These are phyloP conservation scores for Nasonia vitripennis DNA, from an alignment of 1,140 invertebrate genomes.

Conservation along the genomic window DNA sequence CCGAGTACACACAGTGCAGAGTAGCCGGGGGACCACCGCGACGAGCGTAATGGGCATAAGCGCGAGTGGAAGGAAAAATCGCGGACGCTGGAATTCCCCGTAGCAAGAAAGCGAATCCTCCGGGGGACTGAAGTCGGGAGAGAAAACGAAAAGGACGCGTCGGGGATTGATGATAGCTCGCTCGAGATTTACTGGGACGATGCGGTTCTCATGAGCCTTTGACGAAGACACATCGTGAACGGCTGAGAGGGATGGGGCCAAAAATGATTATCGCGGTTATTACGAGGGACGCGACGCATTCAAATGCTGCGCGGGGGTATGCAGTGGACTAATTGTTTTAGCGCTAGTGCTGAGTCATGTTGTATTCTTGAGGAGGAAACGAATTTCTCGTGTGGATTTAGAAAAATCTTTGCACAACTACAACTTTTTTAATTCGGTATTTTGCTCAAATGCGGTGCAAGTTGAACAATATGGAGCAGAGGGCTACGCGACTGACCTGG, in stretches of 20 bases:
- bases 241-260: background rate
- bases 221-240: background rate
- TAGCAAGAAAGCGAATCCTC: conserved; percentile 13
- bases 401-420: too few species aligned
- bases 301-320: too few species aligned
- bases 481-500: background rate
- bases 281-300: background rate
- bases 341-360: too few species aligned
- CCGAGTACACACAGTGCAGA: background rate
- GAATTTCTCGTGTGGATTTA: too few species aligned
- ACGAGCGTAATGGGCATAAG: conserved; percentile 28
- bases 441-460: too few species aligned
- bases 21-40: conserved; percentile 10
- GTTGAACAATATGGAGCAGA: background rate
- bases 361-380: too few species aligned
- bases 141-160: conserved; percentile 1
- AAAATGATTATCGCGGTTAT: background rate
- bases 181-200: conserved; percentile 39
- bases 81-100: conserved; percentile 9
- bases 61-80: conserved; percentile 21
- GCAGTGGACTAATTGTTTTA: too few species aligned
- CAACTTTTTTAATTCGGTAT: too few species aligned
- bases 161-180: conserved; percentile 16
- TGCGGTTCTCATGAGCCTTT: background rate
- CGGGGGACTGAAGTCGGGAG: background rate